A percentile compares a stretch with the other conserved stretches of the same genome.
Evolutionary conservation across 2,797 vertebrate genomes (phyloP).

Genomic region (Pelobates cultripes): DNA sequence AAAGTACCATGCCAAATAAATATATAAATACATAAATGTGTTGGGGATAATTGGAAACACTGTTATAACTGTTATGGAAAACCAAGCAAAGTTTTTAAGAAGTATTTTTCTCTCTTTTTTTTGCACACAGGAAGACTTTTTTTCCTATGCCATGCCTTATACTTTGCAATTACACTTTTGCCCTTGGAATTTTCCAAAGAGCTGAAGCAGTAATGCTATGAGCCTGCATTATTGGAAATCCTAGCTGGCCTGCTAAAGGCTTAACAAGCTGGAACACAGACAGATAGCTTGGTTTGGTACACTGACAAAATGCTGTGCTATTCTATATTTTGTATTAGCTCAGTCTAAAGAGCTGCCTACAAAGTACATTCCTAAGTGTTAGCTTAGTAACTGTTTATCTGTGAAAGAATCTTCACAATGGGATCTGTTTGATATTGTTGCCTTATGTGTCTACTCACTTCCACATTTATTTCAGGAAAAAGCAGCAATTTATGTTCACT

Average conservation of each 20-base stretch:
- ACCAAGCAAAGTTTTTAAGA: constrained; percentile 33
- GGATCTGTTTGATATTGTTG: constrained; percentile 21
- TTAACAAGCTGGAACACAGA: constrained; percentile 53
- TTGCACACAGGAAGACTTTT: constrained; percentile 33
- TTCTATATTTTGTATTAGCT: constrained; percentile 47
- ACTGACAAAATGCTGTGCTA: constrained; percentile 40
- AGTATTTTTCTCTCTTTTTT: constrained; percentile 13
- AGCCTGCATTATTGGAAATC: constrained; percentile 51
- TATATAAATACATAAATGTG: too few species aligned
- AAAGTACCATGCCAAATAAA: too few species aligned
- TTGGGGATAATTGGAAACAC: background rate
- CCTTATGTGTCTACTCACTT: constrained; percentile 1
- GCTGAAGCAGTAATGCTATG: constrained; percentile 48
- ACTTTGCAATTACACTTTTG: constrained; percentile 53
- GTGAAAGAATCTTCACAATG: constrained; percentile 26
- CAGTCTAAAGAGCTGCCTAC: constrained; percentile 29
- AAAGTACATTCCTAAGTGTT: constrained; percentile 28
- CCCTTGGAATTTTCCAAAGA: constrained; percentile 54
- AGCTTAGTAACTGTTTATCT: constrained; percentile 38
- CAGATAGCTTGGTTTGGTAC: constrained; percentile 46
- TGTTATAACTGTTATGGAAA: background rate
- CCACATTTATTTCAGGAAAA: background rate
- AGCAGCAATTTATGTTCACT: constrained; percentile 6
- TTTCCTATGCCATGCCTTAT: constrained; percentile 38
- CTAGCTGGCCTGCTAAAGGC: constrained; percentile 51